Percentiles rank a stretch among this genome's conserved stretches.
Evolutionary conservation across 2,113 vertebrate genomes (phyloP).

Genomic region (Candoia aspera): DNA sequence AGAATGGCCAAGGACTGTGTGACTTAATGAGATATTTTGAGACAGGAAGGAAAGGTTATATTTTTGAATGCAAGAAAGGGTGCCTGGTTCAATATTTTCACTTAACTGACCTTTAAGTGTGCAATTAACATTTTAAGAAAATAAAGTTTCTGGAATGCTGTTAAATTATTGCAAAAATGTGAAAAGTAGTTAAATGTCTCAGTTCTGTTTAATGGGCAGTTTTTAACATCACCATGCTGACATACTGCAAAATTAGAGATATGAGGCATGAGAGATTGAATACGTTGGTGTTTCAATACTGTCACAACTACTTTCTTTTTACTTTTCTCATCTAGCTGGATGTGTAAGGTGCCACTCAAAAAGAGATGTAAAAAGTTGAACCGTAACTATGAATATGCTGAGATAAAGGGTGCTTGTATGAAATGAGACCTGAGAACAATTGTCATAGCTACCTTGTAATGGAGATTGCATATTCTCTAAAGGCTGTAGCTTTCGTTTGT

Average conservation of each 20-base stretch:
- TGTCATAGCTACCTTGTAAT: not conserved
- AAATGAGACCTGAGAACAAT: not conserved
- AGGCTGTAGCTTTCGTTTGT: not conserved
- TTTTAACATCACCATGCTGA: conserved; percentile 46
- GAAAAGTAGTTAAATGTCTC: conserved; percentile 51
- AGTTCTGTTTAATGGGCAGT: conserved; percentile 54
- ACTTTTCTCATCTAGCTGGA: not conserved
- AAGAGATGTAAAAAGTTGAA: not conserved
- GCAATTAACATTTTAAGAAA: conserved; percentile 89
- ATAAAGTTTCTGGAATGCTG: conserved; percentile 68
- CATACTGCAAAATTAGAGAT: conserved; percentile 50
- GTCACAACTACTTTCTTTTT: not conserved
- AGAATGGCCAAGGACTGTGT: conserved; percentile 40
- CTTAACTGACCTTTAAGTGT: conserved; percentile 82
- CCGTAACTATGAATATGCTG: not conserved
- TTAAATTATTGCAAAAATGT: conserved; percentile 59
- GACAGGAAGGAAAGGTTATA: conserved; percentile 63
- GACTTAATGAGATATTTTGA: conserved; percentile 74
- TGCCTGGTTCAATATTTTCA: conserved; percentile 75
- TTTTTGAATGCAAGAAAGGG: conserved; percentile 76
- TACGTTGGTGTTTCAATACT: not conserved
- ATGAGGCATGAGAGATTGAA: conserved; percentile 33
- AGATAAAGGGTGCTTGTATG: not conserved
- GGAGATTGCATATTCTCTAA: not conserved
- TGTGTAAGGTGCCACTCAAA: not conserved